Evolutionary conservation across 2,113 vertebrate species (phyloP).

Genomic region (Siniperca knerii): DNA sequence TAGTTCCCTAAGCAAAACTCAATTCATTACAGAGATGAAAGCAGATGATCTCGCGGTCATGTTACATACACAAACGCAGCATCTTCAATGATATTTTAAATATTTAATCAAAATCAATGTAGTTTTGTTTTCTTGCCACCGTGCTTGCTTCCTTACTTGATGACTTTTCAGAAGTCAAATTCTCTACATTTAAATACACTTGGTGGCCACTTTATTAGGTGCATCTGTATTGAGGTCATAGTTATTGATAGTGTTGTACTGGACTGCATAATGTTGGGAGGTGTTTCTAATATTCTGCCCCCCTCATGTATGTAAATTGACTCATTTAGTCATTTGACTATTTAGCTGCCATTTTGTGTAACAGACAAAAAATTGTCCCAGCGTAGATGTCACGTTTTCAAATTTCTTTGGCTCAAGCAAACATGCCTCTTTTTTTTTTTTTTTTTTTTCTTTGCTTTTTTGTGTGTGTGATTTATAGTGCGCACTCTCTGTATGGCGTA

Average conservation of each 20-base stretch:
- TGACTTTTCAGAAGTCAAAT: neutral
- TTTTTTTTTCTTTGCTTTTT: neutral
- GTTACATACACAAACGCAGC: neutral
- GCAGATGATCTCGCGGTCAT: neutral
- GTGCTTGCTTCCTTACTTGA: neutral
- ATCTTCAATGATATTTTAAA: neutral
- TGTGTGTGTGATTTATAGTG: neutral
- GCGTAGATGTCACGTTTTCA: neutral
- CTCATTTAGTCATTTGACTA: neutral
- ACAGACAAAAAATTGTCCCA: neutral
- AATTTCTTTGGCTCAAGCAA: neutral
- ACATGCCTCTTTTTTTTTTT: neutral
- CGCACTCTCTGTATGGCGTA: constrained; percentile 4
- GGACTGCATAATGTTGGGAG: neutral
- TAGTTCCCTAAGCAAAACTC: neutral
- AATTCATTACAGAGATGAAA: constrained; percentile 2
- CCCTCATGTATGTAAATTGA: neutral
- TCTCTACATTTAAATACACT: neutral
- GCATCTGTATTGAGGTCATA: neutral
- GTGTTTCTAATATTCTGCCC: neutral
- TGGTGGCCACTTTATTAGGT: neutral
- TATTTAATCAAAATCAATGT: neutral
- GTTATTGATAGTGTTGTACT: neutral
- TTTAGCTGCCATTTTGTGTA: neutral
- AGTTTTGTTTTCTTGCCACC: neutral